phyloP scores from a whole-genome alignment of 1,140 invertebrate genomes.

The Maconellicoccus hirsutus region DNA sequence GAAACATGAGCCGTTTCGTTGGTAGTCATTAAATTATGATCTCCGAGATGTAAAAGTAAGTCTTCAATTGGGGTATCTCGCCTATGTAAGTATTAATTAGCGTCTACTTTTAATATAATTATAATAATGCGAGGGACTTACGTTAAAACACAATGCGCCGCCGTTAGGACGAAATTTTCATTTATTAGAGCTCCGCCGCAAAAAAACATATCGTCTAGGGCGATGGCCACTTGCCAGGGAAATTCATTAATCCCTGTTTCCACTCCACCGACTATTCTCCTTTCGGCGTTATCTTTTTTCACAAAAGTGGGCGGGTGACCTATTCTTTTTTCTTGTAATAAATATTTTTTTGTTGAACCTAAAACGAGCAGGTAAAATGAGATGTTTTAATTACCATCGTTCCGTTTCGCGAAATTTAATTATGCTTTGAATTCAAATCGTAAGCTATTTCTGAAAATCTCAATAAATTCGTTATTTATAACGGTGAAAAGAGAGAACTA shows the following conservation, averaged over 20 bases:
- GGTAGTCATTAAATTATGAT: slow-evolving; percentile 33
- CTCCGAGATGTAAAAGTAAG: slow-evolving; percentile 32
- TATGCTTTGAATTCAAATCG: too few species aligned
- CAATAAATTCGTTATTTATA: too few species aligned
- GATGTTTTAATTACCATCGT: too few species aligned
- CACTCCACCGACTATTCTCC: slow-evolving; percentile 41
- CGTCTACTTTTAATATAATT: neutral
- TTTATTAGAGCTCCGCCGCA: slow-evolving; percentile 51
- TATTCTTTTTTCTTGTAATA: neutral
- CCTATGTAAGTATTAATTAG: slow-evolving; percentile 25
- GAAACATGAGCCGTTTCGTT: slow-evolving; percentile 33
- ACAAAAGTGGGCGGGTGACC: neutral
- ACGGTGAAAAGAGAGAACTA: too few species aligned
- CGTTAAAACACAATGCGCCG: slow-evolving; percentile 52
- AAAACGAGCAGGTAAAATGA: too few species aligned
- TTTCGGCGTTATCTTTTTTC: slow-evolving; percentile 40
- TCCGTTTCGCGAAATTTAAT: too few species aligned
- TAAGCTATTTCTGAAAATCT: too few species aligned
- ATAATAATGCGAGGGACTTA: slow-evolving; percentile 32
- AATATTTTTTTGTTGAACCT: slow-evolving; percentile 10
- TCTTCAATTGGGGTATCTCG: slow-evolving; percentile 32
- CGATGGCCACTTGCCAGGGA: slow-evolving; percentile 44
- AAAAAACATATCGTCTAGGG: slow-evolving; percentile 39
- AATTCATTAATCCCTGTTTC: slow-evolving; percentile 39
- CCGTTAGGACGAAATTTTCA: slow-evolving; percentile 45